phyloP scores from a whole-genome alignment of 2,113 vertebrate species.

The Phrynosoma platyrhinos region DNA sequence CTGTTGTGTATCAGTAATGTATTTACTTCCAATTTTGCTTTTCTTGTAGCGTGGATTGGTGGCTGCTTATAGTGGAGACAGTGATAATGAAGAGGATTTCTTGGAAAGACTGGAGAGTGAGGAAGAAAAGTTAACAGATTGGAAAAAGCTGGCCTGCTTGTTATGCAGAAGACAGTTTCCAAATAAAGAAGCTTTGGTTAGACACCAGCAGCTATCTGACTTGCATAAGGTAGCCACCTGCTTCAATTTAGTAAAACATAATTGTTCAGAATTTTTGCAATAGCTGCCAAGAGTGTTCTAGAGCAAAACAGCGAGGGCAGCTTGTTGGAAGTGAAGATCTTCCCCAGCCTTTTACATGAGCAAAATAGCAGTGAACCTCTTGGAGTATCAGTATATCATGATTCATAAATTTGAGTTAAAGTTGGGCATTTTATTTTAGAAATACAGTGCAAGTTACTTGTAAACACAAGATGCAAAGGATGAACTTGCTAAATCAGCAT shows the following conservation, averaged over 20 bases:
- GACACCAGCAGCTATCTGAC: conserved; percentile 97
- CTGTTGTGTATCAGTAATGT: neutral
- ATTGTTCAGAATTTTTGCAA: neutral
- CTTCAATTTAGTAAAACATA: neutral
- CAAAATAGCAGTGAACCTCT: neutral
- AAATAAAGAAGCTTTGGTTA: conserved; percentile 90
- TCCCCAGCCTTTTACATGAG: neutral
- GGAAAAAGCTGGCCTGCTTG: conserved; percentile 95
- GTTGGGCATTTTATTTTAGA: neutral
- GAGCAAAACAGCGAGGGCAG: neutral
- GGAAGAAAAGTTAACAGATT: conserved; percentile 93
- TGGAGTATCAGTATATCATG: neutral
- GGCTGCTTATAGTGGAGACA: conserved; percentile 97
- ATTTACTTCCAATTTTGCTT: neutral
- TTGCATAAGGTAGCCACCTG: conserved; percentile 90
- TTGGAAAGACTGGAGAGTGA: conserved; percentile 83
- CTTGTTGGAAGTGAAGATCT: neutral
- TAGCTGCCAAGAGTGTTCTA: neutral
- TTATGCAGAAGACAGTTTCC: conserved; percentile 96
- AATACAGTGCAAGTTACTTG: neutral
- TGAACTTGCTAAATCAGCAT: accelerated
- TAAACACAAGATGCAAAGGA: neutral
- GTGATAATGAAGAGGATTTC: conserved; percentile 92
- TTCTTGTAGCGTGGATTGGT: conserved; percentile 88
- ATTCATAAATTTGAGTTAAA: neutral